Evolutionary conservation across 2,888 invertebrate species (phyloP), one percentile per base, ranked within the genome.

Genomic region (Tineola bisselliella): DNA sequence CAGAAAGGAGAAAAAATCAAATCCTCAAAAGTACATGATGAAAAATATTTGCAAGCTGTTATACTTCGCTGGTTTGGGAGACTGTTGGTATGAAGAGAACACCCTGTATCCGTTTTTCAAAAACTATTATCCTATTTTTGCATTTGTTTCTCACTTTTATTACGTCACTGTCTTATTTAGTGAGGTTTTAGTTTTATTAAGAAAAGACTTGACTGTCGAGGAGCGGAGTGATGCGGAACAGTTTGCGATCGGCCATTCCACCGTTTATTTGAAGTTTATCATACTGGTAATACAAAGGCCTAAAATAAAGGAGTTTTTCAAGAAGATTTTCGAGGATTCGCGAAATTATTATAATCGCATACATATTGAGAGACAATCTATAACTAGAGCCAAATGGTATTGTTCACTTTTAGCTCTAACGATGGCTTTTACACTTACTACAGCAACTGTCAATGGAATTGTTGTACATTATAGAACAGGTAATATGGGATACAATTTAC

Each of bases 181-280:
- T 57, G 74, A 75, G 60, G 59, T 73, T 1, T 17, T 74, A 0
- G 70, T 76, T 0, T 63, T 54, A n/a, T 59, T 67, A 0, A 67
- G 76, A 12, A 57, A 66, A 0, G 76, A 79, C 62, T 62, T 81
- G 30, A 70, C 64, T 0, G 64, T 64, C 0, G 70, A 73, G 19
- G 81, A 80, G 57, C 68, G 62, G 57, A 75, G 70, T 8, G 77
- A 79, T 57, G 44, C 75, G 6, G 58, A 72, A 0, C 73, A 73
- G 44, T 75, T 76, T 13, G 67, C 64, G 3, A 64, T 77, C 1
- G 80, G 72, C 0, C 54, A 54, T 54, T 12, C 54, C 2, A 54
- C 54, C 3, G 54, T 54, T 25, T 54, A 54, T 25, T 25, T 54
- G 25, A 81, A 81, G 63, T 70, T 74, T 1, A 10, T 75, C 0